Percentiles rank a stretch among this genome's conserved stretches.
phyloP scores from a whole-genome alignment of 30 jellyfish, hydroid and myxozoan species.

The Hydractinia echinata region DNA sequence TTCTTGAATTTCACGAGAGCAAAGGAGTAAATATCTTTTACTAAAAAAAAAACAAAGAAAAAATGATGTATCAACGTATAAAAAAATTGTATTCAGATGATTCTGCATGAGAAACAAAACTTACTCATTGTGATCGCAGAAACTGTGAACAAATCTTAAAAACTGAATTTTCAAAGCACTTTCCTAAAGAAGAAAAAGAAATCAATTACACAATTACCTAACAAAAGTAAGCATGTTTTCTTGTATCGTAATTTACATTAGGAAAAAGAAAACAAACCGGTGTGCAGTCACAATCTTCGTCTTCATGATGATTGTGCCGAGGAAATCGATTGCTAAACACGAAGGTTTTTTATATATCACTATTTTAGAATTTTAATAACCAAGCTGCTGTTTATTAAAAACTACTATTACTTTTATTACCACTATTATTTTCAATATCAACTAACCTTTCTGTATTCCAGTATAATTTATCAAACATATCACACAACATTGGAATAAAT shows the following conservation, averaged over 20 bases:
- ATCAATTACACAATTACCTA: not conserved
- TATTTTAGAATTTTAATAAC: too few species aligned
- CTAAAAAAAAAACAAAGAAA: slow-evolving; percentile 21
- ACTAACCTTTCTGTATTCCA: slow-evolving; percentile 76
- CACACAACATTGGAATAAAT: slow-evolving; percentile 72
- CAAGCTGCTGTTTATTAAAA: not conserved
- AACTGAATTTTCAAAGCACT: slow-evolving; percentile 92
- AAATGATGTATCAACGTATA: too few species aligned
- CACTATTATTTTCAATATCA: too few species aligned
- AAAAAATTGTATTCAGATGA: not conserved
- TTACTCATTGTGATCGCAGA: slow-evolving; percentile 97
- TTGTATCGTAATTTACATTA: not conserved
- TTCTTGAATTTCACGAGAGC: slow-evolving; percentile 78
- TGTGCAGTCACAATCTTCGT: slow-evolving; percentile 95
- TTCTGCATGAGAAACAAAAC: slow-evolving; percentile 7
- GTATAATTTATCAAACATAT: slow-evolving; percentile 73
- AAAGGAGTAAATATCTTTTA: slow-evolving; percentile 63
- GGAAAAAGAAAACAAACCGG: slow-evolving; percentile 57
- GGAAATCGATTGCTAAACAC: slow-evolving; percentile 72
- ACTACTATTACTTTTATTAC: not conserved
- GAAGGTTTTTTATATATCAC: too few species aligned
- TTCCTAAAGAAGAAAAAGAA: slow-evolving; percentile 47
- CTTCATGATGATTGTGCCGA: slow-evolving; percentile 73
- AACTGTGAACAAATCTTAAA: slow-evolving; percentile 93
- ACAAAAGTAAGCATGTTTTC: not conserved